Evolutionary conservation across 2,113 vertebrate genomes (phyloP), one percentile per base, ranked within the genome.

Genomic region (Bagarius yarrelli): DNA sequence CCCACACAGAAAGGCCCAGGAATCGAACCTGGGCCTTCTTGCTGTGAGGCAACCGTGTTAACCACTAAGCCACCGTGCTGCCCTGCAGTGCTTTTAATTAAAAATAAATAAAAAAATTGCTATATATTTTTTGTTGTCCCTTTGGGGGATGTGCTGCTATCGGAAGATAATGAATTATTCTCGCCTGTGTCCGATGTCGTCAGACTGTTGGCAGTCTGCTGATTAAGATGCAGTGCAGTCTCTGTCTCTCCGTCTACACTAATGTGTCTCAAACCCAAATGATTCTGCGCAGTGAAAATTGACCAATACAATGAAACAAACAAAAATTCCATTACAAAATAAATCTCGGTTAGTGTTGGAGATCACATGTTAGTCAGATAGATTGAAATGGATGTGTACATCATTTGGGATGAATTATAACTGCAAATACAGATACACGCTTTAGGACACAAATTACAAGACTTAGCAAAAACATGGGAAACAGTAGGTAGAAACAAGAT

Each of bases 151-250:
- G 36, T 40, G 36, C 36, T 40, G 36, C 36, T 40, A 40, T 40
- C 8, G 36, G 36, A 8, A 40, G 36, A 40, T 40, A 40, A 36
- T 8, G 16, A 66, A 36, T 2, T 19, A 2, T 12, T 11, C 78
- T 81, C 71, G 69, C 5, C 30, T 25, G 64, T 72, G 71, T 61
- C 70, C 32, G 25, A 67, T 64, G 57, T 64, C 64, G 79, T 76
- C 47, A 72, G 63, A 61, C 61, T 69, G 60, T 60, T 71, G 79
- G 69, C 66, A 81, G 71, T 78, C 59, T 81, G 83, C 70, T 81
- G 56, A 56, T 55, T 81, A 74, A 56, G 52, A 81, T 81, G 70
- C 76, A 69, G 50, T 6, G 61, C 72, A 44, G 52, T 53, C 67
- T 83, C 59, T 36, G 50, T 79, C 76, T 40, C 70, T 71, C 53